Conservation (phyloP, 2,797 vertebrate species). For the Ptychadena robeensis region DNA sequence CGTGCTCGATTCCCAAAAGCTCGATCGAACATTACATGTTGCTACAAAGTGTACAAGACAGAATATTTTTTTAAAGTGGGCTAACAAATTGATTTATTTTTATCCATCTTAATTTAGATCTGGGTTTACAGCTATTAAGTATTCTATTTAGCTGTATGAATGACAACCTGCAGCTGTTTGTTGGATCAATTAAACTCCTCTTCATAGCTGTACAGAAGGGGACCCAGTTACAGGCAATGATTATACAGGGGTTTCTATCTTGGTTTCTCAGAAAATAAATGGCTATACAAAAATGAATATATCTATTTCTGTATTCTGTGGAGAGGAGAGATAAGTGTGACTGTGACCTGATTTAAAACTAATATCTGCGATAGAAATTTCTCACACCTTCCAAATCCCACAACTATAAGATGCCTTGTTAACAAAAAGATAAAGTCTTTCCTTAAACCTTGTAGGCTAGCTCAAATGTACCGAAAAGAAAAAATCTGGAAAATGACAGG, state of each 20-base stretch:
- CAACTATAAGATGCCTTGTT: no score
- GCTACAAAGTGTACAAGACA: neutral
- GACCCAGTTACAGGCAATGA: neutral
- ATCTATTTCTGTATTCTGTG: no score
- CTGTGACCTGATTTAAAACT: no score
- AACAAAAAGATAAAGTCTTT: no score
- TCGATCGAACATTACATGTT: neutral
- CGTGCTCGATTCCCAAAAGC: no score
- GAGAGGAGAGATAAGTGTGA: no score
- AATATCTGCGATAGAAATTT: no score
- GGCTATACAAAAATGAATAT: neutral
- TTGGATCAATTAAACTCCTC: neutral
- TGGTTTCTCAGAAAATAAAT: neutral
- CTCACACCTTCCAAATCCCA: no score
- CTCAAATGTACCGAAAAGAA: no score
- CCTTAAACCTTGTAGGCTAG: no score
- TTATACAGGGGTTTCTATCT: neutral
- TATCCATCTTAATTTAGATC: neutral
- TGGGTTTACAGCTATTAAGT: constrained; percentile 20
- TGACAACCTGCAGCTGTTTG: constrained; percentile 32
- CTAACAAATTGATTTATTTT: neutral
- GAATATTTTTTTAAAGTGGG: neutral
- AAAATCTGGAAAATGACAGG: no score
- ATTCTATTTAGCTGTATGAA: constrained; percentile 6
- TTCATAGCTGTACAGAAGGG: neutral